Percentiles rank a stretch among this genome's conserved stretches.
These are phyloP conservation scores for Simalia tracyae DNA, from an alignment of 2,797 vertebrate genomes.

Conservation along the genomic window DNA sequence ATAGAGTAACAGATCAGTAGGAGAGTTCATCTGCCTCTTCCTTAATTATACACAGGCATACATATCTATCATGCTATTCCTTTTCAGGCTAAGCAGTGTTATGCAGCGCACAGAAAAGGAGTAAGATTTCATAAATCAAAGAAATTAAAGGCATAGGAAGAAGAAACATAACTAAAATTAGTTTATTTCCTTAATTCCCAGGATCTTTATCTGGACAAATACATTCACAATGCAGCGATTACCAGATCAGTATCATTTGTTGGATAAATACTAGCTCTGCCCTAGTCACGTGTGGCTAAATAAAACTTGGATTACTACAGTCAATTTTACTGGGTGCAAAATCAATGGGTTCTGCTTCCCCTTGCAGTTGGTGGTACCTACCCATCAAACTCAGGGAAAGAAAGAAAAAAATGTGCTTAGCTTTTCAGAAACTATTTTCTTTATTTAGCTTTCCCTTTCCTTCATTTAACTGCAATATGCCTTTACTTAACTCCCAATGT, in stretches of 20 bases:
- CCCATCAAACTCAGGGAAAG: background rate
- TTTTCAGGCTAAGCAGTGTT: background rate
- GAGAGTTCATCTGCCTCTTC: background rate
- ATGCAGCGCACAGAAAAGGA: background rate
- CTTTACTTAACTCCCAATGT: background rate
- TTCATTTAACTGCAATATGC: background rate
- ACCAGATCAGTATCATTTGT: background rate
- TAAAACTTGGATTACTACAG: background rate
- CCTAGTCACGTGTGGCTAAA: background rate
- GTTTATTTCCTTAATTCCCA: background rate
- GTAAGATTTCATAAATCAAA: background rate
- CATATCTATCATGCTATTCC: background rate
- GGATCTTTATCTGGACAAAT: background rate
- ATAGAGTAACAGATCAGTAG: background rate
- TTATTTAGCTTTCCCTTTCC: background rate
- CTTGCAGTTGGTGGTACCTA: background rate
- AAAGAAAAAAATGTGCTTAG: background rate
- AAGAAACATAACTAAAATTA: background rate
- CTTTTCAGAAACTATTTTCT: background rate
- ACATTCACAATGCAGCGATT: background rate
- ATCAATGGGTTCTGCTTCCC: background rate
- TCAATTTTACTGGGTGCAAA: background rate
- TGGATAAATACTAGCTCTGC: background rate
- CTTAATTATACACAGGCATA: conserved; percentile 1
- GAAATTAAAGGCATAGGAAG: background rate